Conservation (phyloP, 2,797 vertebrate genomes). For the Phyllotis vaccarum region DNA sequence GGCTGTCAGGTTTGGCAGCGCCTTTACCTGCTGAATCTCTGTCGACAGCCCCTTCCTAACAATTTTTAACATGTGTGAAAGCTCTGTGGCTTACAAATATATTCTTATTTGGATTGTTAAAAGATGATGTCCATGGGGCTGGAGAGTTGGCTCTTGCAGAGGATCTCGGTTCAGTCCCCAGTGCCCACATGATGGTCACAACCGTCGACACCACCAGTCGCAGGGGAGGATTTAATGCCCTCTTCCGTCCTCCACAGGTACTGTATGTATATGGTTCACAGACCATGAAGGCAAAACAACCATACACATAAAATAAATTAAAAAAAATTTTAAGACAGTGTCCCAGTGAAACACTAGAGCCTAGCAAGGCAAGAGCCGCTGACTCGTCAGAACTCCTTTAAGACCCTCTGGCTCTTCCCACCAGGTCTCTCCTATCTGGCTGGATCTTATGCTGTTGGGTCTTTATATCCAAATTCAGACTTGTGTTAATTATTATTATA, state of each 20-base stretch:
- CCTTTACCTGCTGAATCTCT: background rate
- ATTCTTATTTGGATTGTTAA: constrained; percentile 35
- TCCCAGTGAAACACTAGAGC: background rate
- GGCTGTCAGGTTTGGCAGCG: background rate
- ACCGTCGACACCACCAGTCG: background rate
- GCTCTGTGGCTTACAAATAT: background rate
- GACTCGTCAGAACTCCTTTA: background rate
- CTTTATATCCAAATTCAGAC: constrained; percentile 49
- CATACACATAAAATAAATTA: background rate
- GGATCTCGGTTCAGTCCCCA: background rate
- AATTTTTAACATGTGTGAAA: background rate
- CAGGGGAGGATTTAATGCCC: background rate
- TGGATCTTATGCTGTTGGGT: background rate
- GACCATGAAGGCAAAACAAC: background rate
- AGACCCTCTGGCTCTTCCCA: background rate
- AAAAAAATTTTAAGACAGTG: background rate
- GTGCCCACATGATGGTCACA: background rate
- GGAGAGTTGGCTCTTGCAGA: background rate
- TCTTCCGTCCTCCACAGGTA: background rate
- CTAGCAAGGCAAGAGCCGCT: background rate
- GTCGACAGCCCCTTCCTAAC: background rate
- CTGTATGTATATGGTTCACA: background rate
- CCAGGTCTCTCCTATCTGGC: constrained; percentile 17
- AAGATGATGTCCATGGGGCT: background rate
- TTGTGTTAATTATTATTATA: constrained; percentile 8